Evolutionary conservation across 2,888 invertebrate genomes (phyloP).

Genomic region (Glaucopsyche alexis): DNA sequence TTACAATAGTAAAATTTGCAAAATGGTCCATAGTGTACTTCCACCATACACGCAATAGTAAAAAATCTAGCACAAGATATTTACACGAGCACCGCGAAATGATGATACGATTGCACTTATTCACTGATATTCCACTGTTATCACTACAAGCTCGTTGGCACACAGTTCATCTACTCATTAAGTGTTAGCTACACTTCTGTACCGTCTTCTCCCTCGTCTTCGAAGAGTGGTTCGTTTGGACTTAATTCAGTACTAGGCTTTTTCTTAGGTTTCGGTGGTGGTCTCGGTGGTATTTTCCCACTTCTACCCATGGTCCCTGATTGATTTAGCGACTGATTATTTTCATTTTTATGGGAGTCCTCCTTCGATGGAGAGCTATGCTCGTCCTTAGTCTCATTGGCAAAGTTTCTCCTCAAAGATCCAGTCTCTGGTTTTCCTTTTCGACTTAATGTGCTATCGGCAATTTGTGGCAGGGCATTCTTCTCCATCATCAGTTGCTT

Average conservation of each 20-base stretch:
- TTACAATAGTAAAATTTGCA: conserved; percentile 51
- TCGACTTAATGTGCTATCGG: conserved; percentile 64
- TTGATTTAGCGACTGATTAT: conserved; percentile 60
- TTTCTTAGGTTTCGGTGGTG: conserved; percentile 92
- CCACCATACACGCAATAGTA: conserved; percentile 74
- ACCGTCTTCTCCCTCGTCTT: conserved; percentile 93
- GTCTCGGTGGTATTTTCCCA: conserved; percentile 89
- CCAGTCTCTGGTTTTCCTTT: conserved; percentile 78
- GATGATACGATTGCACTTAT: conserved; percentile 52
- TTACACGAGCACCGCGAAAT: conserved; percentile 76
- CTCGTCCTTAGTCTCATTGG: conserved; percentile 58
- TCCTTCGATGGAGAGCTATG: conserved; percentile 64
- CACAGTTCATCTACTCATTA: conserved; percentile 50
- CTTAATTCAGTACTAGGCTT: conserved; percentile 80
- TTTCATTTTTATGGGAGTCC: conserved; percentile 62
- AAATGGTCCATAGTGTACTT: conserved; percentile 70
- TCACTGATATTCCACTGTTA: conserved; percentile 48
- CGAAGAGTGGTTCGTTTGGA: conserved; percentile 87
- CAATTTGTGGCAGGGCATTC: conserved; percentile 55
- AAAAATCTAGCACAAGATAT: conserved; percentile 77
- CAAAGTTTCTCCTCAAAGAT: conserved; percentile 65
- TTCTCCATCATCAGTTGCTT: conserved; percentile 60
- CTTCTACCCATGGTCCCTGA: conserved; percentile 71
- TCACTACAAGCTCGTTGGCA: conserved; percentile 75
- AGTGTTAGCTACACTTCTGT: conserved; percentile 87